Base-by-base conservation (phyloP, 2,888 invertebrate species). In the Chesias legatella region DNA sequence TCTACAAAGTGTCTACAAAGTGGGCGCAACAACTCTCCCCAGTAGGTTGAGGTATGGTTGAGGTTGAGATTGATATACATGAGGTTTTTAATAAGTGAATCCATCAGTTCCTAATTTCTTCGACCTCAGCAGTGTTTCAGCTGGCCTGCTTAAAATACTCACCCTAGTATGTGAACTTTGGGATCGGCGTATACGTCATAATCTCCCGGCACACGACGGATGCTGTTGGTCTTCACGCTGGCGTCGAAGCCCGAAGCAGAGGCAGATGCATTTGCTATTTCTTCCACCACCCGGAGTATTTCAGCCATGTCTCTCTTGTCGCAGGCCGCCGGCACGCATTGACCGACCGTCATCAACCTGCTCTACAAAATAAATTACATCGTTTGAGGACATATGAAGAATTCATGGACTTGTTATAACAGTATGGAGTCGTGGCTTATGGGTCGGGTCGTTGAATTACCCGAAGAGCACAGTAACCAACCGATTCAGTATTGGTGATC, bases 281-380 rank as follows among this genome's bases (percentile, higher is more conserved):
- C 67, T 52, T 91, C 90, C 0, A 77, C 71, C 0, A 60, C 65
- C 28, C 57, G 70, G 52, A 73, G 78, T 46, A 90, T 72, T 1
- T 75, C 67, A 25, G 83, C 74, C 10, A 93, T 69, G 45, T 92
- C 91, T 1, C 72, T 61, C 1, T 82, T 64, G 28, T 88, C 88
- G 69, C 95, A 95, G 0, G 92, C 90, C 41, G 88, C 85, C 4
- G 95, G 95, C 54, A 95, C 76, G 65, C 95, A 95, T 65, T 94
- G 91, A 6, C 95, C 95, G 36, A 95, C 79, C 67, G 93, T 90
- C 56, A 95, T 78, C 61, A 91, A 85, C 49, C 93, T 89, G 48
- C 91, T 90, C 94, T 94, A 80, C 30, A 60, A 42, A n/a, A 48
- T 22, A 44, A 39, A 45, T 39, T 20, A 33, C 23, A 17, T 24